Base-by-base conservation (phyloP, 2,888 invertebrate species). In the Trachelus stipa region DNA sequence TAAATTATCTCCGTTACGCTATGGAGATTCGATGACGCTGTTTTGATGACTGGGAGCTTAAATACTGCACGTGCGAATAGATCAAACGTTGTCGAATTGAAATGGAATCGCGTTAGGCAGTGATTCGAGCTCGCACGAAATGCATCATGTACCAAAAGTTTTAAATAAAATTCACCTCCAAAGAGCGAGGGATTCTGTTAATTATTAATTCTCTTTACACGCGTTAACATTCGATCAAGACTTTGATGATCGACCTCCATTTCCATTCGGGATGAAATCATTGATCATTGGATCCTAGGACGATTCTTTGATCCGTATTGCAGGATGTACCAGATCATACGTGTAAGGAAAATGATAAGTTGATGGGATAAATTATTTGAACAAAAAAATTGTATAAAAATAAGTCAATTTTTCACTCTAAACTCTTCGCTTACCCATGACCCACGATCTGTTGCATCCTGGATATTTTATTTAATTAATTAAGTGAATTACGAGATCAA, bases 121-220 rank as follows among this genome's bases (percentile, higher is more conserved):
- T 9, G 56, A 56, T 56, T 56, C 56, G 56, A 23, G 56, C 56
- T 56, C 56, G 56, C 56, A 56, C 56, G 56, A 56, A 2, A 56
- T 9, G 9, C 56, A 56, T 81, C 80, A 76, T 85, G 83, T 85
- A 84, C 80, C 81, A 80, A 82, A 84, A 82, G 80, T 81, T 79
- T 77, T 80, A 79, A 56, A 81, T 79, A 79, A 80, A 78, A 78
- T 30, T 77, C 75, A 82, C 77, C 75, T 79, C 77, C 77, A 35
- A 75, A 79, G 78, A 75, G 76, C 74, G 74, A 77, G 71, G 71
- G 56, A 9, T 56, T 56, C 9, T 56, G 6, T 23, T 1, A 23
- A 56, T 56, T 9, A 9, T 56, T 56, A 23, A 56, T 23, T 56
- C 0, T 23, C 56, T 56, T 56, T 23, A 56, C 23, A 56, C 56